phyloP scores from a whole-genome alignment of 1,140 invertebrate species.

The Drosophila sturtevanti region DNA sequence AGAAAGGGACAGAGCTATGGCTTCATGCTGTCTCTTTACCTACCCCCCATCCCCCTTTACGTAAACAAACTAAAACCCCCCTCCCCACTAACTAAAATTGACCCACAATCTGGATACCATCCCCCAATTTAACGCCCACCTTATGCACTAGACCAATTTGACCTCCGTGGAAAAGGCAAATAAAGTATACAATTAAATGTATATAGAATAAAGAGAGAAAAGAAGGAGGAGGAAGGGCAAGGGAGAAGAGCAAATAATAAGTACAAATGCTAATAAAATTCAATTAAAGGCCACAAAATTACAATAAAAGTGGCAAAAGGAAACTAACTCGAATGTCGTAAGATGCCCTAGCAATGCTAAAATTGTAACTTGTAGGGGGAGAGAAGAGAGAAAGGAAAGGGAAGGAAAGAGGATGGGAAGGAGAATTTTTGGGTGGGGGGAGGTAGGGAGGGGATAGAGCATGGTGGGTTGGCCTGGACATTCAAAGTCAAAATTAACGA shows the following conservation, averaged over 20 bases:
- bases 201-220: background rate
- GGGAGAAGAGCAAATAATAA: constrained; percentile 63
- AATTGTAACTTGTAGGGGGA: background rate
- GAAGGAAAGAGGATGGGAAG: background rate
- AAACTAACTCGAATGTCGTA: constrained; percentile 51
- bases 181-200: constrained; percentile 73
- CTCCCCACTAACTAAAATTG: constrained; percentile 27
- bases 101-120: constrained; percentile 19
- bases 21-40: background rate
- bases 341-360: constrained; percentile 12
- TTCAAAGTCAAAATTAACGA: constrained; percentile 81
- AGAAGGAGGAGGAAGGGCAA: background rate
- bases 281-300: constrained; percentile 81
- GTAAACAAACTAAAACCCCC: constrained; percentile 11
- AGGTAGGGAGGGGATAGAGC: background rate
- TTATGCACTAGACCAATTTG: background rate
- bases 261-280: constrained; percentile 81
- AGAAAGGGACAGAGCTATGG: background rate
- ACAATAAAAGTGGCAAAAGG: constrained; percentile 69
- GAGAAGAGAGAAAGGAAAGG: background rate
- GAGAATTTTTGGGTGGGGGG: background rate
- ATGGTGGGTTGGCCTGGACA: constrained; percentile 32
- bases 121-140: too few relatives aligned
- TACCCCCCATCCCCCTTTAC: background rate
- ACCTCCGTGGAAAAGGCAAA: constrained; percentile 30